phyloP scores from a whole-genome alignment of 1,140 invertebrate species.

The Papilio xuthus region DNA sequence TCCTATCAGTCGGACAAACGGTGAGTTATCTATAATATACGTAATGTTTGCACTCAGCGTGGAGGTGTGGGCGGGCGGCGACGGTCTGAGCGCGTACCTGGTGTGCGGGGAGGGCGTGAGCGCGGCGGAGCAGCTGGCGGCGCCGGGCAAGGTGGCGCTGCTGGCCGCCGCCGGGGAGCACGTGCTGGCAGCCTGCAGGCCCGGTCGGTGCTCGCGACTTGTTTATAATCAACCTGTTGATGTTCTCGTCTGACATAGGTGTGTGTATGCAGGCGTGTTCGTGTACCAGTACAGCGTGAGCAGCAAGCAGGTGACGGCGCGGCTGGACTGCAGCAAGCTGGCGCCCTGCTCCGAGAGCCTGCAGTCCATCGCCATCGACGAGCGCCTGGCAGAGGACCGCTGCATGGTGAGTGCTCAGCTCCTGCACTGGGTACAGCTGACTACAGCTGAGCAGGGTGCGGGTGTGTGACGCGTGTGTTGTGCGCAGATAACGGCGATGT shows the following conservation, averaged over 20 bases:
- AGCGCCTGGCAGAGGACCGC: constrained; percentile 89
- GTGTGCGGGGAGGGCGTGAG: constrained; percentile 62
- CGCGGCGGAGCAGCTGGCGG: constrained; percentile 47
- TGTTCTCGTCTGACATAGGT: too few species aligned
- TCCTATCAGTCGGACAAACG: background rate
- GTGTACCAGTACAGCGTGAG: constrained; percentile 94
- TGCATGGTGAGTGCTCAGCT: constrained; percentile 84
- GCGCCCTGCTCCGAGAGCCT: constrained; percentile 95
- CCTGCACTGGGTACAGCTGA: background rate
- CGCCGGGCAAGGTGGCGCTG: constrained; percentile 54
- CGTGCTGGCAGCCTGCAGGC: constrained; percentile 91
- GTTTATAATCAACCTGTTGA: background rate
- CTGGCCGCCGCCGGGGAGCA: constrained; percentile 47
- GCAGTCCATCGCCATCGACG: constrained; percentile 95
- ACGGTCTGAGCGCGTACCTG: constrained; percentile 59
- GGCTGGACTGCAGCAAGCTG: constrained; percentile 95
- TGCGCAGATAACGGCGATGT: constrained; percentile 88
- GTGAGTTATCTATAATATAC: background rate
- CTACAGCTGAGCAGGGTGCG: background rate
- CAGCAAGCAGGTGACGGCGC: constrained; percentile 84
- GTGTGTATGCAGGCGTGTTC: constrained; percentile 51
- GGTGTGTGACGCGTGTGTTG: background rate
- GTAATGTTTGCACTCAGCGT: constrained; percentile 47
- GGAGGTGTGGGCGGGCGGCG: constrained; percentile 76
- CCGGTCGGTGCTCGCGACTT: constrained; percentile 48